Conservation (phyloP, 2,797 vertebrate species). For the Urosaurus nigricauda region DNA sequence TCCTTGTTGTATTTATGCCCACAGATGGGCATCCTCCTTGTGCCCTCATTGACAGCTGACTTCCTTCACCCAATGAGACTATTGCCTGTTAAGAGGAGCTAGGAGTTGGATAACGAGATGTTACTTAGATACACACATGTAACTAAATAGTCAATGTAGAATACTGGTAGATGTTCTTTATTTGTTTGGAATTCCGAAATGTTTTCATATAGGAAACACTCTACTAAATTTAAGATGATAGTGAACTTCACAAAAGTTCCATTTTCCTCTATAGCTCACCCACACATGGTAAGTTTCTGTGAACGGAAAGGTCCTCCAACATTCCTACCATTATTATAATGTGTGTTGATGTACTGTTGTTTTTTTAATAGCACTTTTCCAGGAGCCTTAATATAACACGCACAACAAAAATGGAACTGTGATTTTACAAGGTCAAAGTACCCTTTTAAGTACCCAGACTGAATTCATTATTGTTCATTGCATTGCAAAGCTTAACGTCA, state of each 20-base stretch:
- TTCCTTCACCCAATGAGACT: too few relatives aligned
- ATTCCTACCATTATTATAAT: slow-evolving; percentile 9
- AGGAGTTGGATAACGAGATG: too few relatives aligned
- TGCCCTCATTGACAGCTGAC: too few relatives aligned
- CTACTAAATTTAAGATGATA: not conserved
- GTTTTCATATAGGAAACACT: not conserved
- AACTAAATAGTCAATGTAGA: too few relatives aligned
- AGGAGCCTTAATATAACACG: slow-evolving; percentile 48
- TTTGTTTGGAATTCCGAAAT: too few relatives aligned
- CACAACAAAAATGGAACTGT: slow-evolving; percentile 16
- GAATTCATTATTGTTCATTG: slow-evolving; percentile 78
- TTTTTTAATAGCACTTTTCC: slow-evolving; percentile 32
- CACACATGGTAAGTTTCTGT: not conserved
- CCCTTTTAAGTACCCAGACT: slow-evolving; percentile 63
- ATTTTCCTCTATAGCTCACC: too few relatives aligned
- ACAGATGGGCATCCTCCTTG: too few relatives aligned
- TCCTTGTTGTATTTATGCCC: too few relatives aligned
- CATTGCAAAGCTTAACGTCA: slow-evolving; percentile 77
- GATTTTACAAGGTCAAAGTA: slow-evolving; percentile 72
- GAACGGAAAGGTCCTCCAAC: not conserved
- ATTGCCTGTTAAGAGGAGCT: too few relatives aligned
- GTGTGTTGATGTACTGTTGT: not conserved
- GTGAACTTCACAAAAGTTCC: not conserved
- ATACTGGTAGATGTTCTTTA: too few relatives aligned
- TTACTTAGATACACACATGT: too few relatives aligned